Conservation (phyloP, 2,113 vertebrate species). For the Donacobius atricapilla region DNA sequence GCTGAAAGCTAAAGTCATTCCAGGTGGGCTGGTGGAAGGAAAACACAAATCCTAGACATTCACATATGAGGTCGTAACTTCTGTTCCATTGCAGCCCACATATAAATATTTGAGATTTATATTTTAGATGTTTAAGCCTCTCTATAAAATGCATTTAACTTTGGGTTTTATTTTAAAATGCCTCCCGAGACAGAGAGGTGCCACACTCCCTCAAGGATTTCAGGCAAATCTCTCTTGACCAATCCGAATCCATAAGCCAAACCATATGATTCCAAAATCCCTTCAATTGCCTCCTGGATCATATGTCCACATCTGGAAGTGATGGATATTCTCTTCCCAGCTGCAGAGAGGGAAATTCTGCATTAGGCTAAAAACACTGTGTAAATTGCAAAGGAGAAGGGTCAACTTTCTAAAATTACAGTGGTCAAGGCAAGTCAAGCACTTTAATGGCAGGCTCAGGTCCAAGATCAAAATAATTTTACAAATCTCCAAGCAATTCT, state of each 20-base stretch:
- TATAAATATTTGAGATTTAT: constrained; percentile 64
- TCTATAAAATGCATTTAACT: constrained; percentile 40
- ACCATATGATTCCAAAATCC: constrained; percentile 29
- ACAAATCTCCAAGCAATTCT: constrained; percentile 15
- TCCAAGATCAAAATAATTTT: constrained; percentile 27
- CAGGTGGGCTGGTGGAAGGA: constrained; percentile 34
- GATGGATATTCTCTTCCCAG: constrained; percentile 7
- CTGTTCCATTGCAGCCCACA: neutral
- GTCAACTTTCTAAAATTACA: constrained; percentile 36
- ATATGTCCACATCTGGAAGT: constrained; percentile 49
- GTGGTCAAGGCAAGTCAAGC: constrained; percentile 10
- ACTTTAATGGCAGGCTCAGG: constrained; percentile 25
- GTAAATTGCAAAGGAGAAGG: constrained; percentile 10
- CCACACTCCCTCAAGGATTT: neutral
- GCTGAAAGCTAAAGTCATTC: constrained; percentile 61
- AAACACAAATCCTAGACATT: constrained; percentile 23
- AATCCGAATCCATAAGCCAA: constrained; percentile 41
- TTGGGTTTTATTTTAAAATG: constrained; percentile 55
- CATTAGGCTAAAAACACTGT: neutral
- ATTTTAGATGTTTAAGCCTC: constrained; percentile 44
- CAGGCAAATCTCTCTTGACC: constrained; percentile 1
- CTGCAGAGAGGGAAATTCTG: constrained; percentile 46
- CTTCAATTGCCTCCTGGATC: constrained; percentile 40
- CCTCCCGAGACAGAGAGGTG: neutral
- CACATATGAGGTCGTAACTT: constrained; percentile 46